Evolutionary conservation across 2,888 invertebrate genomes (phyloP), one percentile per base, ranked within the genome.

Genomic region (Aporophyla lueneburgensis): DNA sequence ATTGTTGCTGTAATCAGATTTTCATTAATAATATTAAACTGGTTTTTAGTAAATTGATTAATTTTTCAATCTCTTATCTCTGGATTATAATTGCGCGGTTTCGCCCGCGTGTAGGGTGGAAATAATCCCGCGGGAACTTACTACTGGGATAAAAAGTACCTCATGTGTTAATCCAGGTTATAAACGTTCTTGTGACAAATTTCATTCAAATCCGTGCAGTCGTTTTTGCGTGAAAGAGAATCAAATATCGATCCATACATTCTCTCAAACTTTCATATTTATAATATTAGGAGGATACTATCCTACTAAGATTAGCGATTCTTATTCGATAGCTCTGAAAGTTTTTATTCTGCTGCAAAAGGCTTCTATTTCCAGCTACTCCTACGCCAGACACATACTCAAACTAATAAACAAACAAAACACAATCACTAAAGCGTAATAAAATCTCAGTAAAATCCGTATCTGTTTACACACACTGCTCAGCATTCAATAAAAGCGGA

Each of bases 401-500:
- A 63, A 66, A 66, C 68, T 70, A 76, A 59, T 83, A 72, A 85
- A 83, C 58, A 77, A 86, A 84, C 74, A 84, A 83, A 77, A 79
- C 71, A 68, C 76, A 82, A 86, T 87, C 79, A 74, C 76, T 82
- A 74, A 65, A 14, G 49, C 62, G 78, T 79, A 85, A 87, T 80
- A 83, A 87, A 86, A 83, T 78, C 69, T 83, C 71, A 80, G 74
- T 83, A 75, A 75, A 80, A 70, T 69, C 72, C 65, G 72, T 82
- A 51, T 82, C 51, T 80, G 88, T 80, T 86, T 87, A 76, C 80
- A 80, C 81, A 70, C 24, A 82, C 72, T 82, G 58, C 71, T 83
- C 78, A 72, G 40, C 84, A 78, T 84, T 84, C 86, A 86, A 86
- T 84, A 84, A 80, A 86, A 84, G 65, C 70, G 33, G 72, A 85